Percentiles rank a stretch among this genome's conserved stretches.
Evolutionary conservation across 2,888 invertebrate genomes (phyloP).

Genomic region (Trilocha varians): DNA sequence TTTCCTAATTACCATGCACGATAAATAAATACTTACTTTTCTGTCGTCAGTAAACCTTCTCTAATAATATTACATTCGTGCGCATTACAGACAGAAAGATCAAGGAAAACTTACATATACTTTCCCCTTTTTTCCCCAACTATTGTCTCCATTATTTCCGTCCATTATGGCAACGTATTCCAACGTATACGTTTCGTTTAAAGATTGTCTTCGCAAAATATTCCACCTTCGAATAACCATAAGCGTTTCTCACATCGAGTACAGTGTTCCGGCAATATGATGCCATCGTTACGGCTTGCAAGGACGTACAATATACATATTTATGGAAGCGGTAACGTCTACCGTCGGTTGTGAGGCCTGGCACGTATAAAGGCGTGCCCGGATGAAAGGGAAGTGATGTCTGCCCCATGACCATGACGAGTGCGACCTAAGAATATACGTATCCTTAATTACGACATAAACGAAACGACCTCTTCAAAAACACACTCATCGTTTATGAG

Average conservation of each 20-base stretch:
- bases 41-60: too few relatives aligned
- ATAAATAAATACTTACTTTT: too few relatives aligned
- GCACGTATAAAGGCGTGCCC: constrained; percentile 42
- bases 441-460: constrained; percentile 5
- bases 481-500: neutral
- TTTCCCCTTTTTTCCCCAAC: neutral
- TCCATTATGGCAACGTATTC: constrained; percentile 5
- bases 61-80: too few relatives aligned
- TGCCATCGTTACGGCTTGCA: constrained; percentile 29
- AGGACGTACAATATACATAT: constrained; percentile 31
- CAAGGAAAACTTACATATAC: neutral
- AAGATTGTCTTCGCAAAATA: constrained; percentile 9
- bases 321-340: constrained; percentile 32
- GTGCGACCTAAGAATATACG: constrained; percentile 2
- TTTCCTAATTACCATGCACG: too few relatives aligned
- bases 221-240: constrained; percentile 15
- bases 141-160: constrained; percentile 1
- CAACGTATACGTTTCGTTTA: constrained; percentile 2
- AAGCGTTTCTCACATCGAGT: constrained; percentile 29
- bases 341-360: constrained; percentile 30
- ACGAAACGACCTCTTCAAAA: constrained; percentile 1
- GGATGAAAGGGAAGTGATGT: constrained; percentile 35
- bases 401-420: constrained; percentile 12
- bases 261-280: constrained; percentile 28
- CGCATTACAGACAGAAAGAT: neutral